Conservation (phyloP, 2,888 invertebrate species). For the Drosophila silvestris region DNA sequence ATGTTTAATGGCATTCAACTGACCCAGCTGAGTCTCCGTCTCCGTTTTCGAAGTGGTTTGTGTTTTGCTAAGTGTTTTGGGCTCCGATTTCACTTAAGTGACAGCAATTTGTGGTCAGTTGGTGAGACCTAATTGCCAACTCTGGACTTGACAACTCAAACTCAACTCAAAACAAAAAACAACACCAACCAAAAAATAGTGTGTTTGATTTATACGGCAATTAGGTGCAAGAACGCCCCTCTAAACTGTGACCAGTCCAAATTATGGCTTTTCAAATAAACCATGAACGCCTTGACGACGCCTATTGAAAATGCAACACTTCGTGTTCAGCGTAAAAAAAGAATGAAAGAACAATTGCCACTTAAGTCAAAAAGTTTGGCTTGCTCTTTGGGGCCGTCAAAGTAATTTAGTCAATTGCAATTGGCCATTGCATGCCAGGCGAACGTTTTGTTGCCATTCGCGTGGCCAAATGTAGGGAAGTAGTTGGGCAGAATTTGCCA, state of each 20-base stretch:
- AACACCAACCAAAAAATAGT: constrained; percentile 5
- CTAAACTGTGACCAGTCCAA: constrained; percentile 35
- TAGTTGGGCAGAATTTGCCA: constrained; percentile 13
- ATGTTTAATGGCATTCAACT: constrained; percentile 3
- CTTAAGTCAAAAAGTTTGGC: constrained; percentile 72
- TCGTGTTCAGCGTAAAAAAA: constrained; percentile 43
- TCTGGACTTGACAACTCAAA: constrained; percentile 11
- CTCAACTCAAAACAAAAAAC: background rate
- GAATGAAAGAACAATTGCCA: constrained; percentile 65
- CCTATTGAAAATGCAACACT: constrained; percentile 61
- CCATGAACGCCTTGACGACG: constrained; percentile 26
- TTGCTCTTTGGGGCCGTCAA: constrained; percentile 16
- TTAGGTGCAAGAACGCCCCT: constrained; percentile 45
- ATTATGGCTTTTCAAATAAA: constrained; percentile 27
- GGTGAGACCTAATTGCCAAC: constrained; percentile 28
- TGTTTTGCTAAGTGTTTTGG: constrained; percentile 5
- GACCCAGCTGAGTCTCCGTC: background rate
- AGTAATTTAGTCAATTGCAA: background rate
- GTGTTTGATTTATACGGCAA: constrained; percentile 42
- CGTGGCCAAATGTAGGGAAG: constrained; percentile 45
- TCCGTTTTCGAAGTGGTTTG: background rate
- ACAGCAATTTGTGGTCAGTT: constrained; percentile 51
- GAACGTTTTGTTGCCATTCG: constrained; percentile 69
- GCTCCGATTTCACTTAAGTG: constrained; percentile 47
- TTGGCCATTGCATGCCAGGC: constrained; percentile 63